A percentile compares a stretch with the other conserved stretches of the same genome.
phyloP scores from a whole-genome alignment of 2,113 vertebrate species.

The Ptilonorhynchus violaceus region DNA sequence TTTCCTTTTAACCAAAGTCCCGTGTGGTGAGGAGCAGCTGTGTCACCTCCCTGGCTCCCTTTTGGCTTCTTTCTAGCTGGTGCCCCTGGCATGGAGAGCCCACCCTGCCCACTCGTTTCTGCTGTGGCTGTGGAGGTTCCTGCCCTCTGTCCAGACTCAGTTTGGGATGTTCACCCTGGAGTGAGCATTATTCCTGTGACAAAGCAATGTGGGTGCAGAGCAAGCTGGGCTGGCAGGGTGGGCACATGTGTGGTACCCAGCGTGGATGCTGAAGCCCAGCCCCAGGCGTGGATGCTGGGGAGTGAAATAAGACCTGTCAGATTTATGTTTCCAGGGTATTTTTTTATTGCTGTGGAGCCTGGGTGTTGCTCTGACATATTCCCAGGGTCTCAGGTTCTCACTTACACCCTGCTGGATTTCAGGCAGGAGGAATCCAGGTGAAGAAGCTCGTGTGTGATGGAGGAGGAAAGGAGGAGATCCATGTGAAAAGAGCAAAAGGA shows the following conservation, averaged over 20 bases:
- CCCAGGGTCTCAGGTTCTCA: not conserved
- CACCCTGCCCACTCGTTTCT: not conserved
- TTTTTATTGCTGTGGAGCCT: not conserved
- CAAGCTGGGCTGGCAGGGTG: not conserved
- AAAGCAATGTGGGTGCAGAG: not conserved
- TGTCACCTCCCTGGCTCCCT: not conserved
- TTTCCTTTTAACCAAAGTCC: not conserved
- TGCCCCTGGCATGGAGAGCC: not conserved
- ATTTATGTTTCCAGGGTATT: not conserved
- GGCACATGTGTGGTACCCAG: rapidly evolving
- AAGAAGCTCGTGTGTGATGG: not conserved
- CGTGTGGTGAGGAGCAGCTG: not conserved
- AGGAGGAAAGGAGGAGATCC: not conserved
- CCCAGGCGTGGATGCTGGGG: not conserved
- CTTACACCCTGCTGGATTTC: not conserved
- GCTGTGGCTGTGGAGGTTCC: not conserved
- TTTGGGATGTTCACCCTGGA: not conserved
- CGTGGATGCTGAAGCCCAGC: rapidly evolving
- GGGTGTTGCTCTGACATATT: not conserved
- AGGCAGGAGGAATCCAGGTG: not conserved
- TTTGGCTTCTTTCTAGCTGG: not conserved
- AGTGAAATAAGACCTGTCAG: not conserved
- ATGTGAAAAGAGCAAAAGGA: not conserved
- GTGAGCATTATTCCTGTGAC: not conserved
- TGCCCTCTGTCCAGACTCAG: rapidly evolving